Base-by-base conservation (phyloP, 1,140 invertebrate genomes). In the Cotesia glomerata region DNA sequence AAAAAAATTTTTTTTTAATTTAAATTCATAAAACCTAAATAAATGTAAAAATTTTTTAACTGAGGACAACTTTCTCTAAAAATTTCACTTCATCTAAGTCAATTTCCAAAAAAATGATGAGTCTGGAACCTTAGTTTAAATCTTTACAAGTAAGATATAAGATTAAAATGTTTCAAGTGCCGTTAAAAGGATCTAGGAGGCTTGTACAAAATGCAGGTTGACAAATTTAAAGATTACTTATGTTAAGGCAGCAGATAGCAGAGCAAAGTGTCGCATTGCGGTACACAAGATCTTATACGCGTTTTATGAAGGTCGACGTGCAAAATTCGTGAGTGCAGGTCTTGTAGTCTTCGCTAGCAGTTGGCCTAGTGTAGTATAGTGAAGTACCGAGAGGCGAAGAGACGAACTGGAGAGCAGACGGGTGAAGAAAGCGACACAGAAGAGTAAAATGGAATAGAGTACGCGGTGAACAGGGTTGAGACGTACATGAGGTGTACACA, bases 201-300 rank as follows among this genome's bases (percentile, higher is more conserved):
- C 7, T 7, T 45, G 18, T 45, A 35, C 3, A 34, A 64, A 74
- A 69, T 69, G 39, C 39, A 45, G 39, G 39, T 45, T 45, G 39
- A 45, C 39, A 45, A 45, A 45, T 45, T 45, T 11, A 45, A 45
- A 45, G 39, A 45, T 45, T 45, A 67, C 36, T 66, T 51, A 7
- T 58, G 39, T 61, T 49, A 32, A 14, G 39, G 26, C 26, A 26
- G 26, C 26, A 26, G 1, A 8, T 51, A 36, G 54, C 13, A 35
- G 54, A 34, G 77, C 74, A 78, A 75, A 79, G 74, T 81, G 79
- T 81, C 80, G 80, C 80, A 81, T 79, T 81, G 80, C 80, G 77
- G 80, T 79, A 77, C 66, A 66, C 16, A 76, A 76, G 76, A 79
- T 76, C 77, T 78, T 77, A 71, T 79, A 75, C 73, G 76, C 76